Percentiles rank a stretch among this genome's conserved stretches.
phyloP scores from a whole-genome alignment of 2,113 vertebrate species.

The Pungitius pungitius region DNA sequence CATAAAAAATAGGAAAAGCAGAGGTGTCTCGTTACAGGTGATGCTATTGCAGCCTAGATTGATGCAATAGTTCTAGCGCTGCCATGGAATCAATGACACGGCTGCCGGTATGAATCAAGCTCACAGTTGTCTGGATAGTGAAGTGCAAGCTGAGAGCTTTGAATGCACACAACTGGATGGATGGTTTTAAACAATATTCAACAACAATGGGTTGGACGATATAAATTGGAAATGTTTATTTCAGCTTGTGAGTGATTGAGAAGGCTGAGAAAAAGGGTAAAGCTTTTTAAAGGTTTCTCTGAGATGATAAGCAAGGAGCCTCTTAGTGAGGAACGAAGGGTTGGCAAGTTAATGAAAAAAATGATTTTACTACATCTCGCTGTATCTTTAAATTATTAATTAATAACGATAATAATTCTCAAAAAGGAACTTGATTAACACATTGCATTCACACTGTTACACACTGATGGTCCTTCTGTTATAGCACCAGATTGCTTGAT shows the following conservation, averaged over 20 bases:
- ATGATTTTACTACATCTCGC: too few relatives aligned
- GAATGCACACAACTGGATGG: conserved; percentile 46
- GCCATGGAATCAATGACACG: conserved; percentile 80
- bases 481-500: too few relatives aligned
- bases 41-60: conserved; percentile 69
- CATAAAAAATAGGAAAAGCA: conserved; percentile 59
- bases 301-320: neutral
- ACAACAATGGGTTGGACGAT: conserved; percentile 41
- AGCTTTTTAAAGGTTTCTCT: conserved; percentile 18
- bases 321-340: conserved; percentile 7
- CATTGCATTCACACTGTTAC: too few relatives aligned
- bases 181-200: conserved; percentile 68
- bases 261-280: neutral
- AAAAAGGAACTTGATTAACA: too few relatives aligned
- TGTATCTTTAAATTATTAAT: too few relatives aligned
- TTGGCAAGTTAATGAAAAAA: neutral
- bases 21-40: conserved; percentile 66
- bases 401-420: too few relatives aligned
- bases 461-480: too few relatives aligned
- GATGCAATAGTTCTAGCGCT: conserved; percentile 66
- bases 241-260: conserved; percentile 5
- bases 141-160: conserved; percentile 34
- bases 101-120: conserved; percentile 78
- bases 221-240: conserved; percentile 55
- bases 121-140: conserved; percentile 69